Evolutionary conservation across 30 jellyfish, hydroid and myxozoan genomes (phyloP).

Genomic region (Turritopsis dohrnii): DNA sequence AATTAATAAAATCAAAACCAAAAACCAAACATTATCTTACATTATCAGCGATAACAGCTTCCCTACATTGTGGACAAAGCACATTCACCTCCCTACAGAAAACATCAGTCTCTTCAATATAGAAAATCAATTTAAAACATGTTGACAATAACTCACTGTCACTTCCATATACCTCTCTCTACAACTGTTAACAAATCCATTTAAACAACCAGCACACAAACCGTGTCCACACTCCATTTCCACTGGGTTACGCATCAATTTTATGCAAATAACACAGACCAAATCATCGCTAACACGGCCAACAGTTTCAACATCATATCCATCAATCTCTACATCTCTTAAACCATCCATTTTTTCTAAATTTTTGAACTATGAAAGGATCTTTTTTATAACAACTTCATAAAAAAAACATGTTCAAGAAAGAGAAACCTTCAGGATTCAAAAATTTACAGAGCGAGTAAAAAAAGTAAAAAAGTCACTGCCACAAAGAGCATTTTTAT

Average conservation of each 20-base stretch:
- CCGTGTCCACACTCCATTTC: constrained; percentile 15
- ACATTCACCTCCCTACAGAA: neutral
- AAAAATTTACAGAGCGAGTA: no score
- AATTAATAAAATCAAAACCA: no score
- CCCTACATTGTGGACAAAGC: neutral
- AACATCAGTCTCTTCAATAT: neutral
- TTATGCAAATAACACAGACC: neutral
- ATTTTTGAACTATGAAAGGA: no score
- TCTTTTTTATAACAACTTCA: no score
- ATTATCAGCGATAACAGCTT: neutral
- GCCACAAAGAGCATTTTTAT: no score
- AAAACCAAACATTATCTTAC: neutral
- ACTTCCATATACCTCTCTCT: neutral
- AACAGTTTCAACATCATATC: constrained; percentile 6
- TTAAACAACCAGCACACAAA: constrained; percentile 8
- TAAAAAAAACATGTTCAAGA: no score
- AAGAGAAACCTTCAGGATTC: no score
- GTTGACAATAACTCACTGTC: no score
- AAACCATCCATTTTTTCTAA: neutral
- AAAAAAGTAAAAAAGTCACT: no score
- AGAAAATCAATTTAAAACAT: neutral
- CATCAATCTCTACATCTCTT: neutral
- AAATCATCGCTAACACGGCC: neutral
- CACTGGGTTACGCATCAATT: constrained; percentile 1
- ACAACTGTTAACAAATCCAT: neutral